phyloP scores from a whole-genome alignment of 2,113 vertebrate species.

The Halichoeres trimaculatus region DNA sequence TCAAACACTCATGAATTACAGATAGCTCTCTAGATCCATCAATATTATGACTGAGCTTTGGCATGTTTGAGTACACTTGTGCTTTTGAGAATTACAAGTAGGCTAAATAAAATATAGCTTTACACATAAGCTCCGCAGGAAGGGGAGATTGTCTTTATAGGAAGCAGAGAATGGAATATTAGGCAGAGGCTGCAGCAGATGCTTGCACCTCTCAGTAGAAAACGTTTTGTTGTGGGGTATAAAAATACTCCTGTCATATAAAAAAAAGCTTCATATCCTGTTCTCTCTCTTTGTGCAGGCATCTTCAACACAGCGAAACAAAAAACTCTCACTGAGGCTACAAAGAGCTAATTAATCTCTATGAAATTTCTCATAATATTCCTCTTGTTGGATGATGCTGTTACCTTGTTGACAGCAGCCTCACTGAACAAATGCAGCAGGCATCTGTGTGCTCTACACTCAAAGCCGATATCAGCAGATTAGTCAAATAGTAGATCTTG shows the following conservation, averaged over 20 bases:
- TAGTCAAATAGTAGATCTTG: background rate
- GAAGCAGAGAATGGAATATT: constrained; percentile 71
- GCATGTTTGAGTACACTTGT: constrained; percentile 57
- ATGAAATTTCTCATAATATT: constrained; percentile 17
- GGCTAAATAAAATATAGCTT: constrained; percentile 81
- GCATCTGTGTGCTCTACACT: constrained; percentile 1
- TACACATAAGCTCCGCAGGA: constrained; percentile 61
- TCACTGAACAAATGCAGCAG: constrained; percentile 6
- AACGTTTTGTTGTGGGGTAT: constrained; percentile 30
- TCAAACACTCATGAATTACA: constrained; percentile 80
- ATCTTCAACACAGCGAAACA: constrained; percentile 32
- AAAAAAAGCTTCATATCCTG: constrained; percentile 35
- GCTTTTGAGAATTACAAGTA: constrained; percentile 61
- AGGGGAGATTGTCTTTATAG: constrained; percentile 65
- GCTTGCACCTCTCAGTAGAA: constrained; percentile 36
- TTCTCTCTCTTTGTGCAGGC: constrained; percentile 38
- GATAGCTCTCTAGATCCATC: constrained; percentile 68
- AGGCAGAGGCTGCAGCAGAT: constrained; percentile 47
- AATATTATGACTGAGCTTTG: constrained; percentile 62
- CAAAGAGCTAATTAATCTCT: constrained; percentile 42
- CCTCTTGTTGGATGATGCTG: constrained; percentile 8
- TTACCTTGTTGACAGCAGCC: constrained; percentile 28
- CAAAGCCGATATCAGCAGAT: constrained; percentile 26
- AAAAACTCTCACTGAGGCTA: constrained; percentile 9
- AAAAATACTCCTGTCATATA: background rate